Percentiles rank a stretch among this genome's conserved stretches.
Evolutionary conservation across 2,888 invertebrate genomes (phyloP).

Genomic region (Cryptocephalus moraei): DNA sequence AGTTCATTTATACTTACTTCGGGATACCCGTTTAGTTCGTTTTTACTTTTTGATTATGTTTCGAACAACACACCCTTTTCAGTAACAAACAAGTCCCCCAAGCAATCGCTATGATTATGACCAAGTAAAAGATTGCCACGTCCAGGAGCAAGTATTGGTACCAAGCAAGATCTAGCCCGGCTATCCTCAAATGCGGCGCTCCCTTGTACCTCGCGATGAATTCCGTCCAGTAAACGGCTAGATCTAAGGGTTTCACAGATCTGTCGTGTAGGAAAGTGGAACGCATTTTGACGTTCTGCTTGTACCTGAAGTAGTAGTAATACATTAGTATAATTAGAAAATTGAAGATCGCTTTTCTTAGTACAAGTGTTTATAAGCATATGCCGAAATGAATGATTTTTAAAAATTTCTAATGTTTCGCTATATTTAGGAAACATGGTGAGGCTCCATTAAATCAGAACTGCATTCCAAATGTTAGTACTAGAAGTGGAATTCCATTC

Average conservation of each 20-base stretch:
- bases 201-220: conserved; percentile 8
- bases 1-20: too few relatives aligned
- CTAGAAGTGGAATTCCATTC: too few relatives aligned
- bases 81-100: not conserved
- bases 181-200: conserved; percentile 6
- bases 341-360: too few relatives aligned
- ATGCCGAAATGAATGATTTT: too few relatives aligned
- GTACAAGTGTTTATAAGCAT: too few relatives aligned
- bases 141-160: conserved; percentile 7
- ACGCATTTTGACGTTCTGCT: conserved; percentile 1
- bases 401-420: too few relatives aligned
- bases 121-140: not conserved
- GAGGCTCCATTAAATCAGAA: too few relatives aligned
- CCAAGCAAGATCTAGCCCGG: conserved; percentile 7
- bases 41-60: conserved; percentile 1
- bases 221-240: conserved; percentile 10
- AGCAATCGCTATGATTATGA: not conserved
- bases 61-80: not conserved
- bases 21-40: not conserved
- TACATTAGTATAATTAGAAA: too few relatives aligned
- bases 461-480: too few relatives aligned
- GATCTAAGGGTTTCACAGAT: conserved; percentile 7
- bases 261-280: conserved; percentile 1
- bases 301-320: not conserved
- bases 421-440: too few relatives aligned